Percentiles rank a stretch among this genome's conserved stretches.
Conservation (phyloP, 2,113 vertebrate species). For the Festucalex cinctus region DNA sequence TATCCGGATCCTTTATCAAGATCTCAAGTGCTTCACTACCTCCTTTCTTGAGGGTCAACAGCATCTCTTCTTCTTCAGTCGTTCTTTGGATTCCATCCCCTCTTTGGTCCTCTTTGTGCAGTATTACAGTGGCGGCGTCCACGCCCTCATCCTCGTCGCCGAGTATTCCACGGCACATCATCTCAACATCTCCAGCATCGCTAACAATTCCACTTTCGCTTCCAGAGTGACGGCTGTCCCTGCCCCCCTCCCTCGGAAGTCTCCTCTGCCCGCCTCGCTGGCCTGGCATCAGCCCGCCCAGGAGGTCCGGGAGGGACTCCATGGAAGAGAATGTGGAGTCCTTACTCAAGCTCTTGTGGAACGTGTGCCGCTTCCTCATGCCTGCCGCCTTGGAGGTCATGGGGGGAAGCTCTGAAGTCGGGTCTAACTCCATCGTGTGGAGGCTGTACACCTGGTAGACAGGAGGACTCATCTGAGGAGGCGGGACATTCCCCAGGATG, state of each 20-base stretch:
- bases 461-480: slow-evolving; percentile 2
- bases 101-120: slow-evolving; percentile 11
- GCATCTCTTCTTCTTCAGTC: slow-evolving; percentile 35
- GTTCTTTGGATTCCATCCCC: slow-evolving; percentile 35
- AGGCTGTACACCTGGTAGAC: slow-evolving; percentile 90
- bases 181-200: slow-evolving; percentile 82
- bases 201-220: slow-evolving; percentile 92
- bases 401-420: slow-evolving; percentile 68
- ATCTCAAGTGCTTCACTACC: slow-evolving; percentile 79
- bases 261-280: slow-evolving; percentile 49
- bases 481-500: neutral
- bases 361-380: slow-evolving; percentile 64
- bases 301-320: slow-evolving; percentile 86
- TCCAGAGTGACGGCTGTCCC: slow-evolving; percentile 75
- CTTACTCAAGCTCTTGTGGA: slow-evolving; percentile 84
- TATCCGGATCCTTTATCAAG: slow-evolving; percentile 58
- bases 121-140: neutral
- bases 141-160: slow-evolving; percentile 24
- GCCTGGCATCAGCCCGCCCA: slow-evolving; percentile 64
- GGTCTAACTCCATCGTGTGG: slow-evolving; percentile 80
- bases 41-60: slow-evolving; percentile 56
- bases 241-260: slow-evolving; percentile 70
- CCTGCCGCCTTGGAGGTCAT: slow-evolving; percentile 31
- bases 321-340: slow-evolving; percentile 90
- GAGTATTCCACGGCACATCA: slow-evolving; percentile 71